Base-by-base conservation (phyloP, 1,140 invertebrate genomes). In the Trichonephila inaurata region DNA sequence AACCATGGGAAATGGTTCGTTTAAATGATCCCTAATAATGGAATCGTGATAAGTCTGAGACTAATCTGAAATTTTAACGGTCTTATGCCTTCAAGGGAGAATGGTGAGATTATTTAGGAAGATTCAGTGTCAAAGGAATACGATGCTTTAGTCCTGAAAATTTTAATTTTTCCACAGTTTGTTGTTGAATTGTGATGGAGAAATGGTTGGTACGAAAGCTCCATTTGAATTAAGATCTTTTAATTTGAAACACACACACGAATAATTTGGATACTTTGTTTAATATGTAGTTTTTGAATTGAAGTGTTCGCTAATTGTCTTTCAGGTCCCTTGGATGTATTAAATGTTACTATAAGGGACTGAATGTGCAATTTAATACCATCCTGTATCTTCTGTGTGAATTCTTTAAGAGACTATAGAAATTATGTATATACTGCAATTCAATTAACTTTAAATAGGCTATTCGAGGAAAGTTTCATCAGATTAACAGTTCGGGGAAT, bases 11-110 rank as follows among this genome's bases (percentile, higher is more conserved):
- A 77, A 77, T 77, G 72, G 24, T 40, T 77, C 72, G 72, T 77
- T 77, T 77, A 77, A 77, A 77, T 77, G 72, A 18, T 33, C 24
- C 18, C 72, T 77, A 77, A 33, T 77, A 77, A 77, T 33, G 28
- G 72, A 33, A 19, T 28, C 72, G 28, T 77, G 72, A 77, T 77
- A 77, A 77, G 72, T 77, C 72, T 77, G 33, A 77, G 18, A 28
- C 24, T 77, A 77, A 77, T 77, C 72, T 77, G 12, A 77, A 77
- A 77, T 77, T 77, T 77, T 77, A 77, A 77, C 72, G 72, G 33
- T 77, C 28, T 77, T 40, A 7, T 77, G 72, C 72, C 72, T 77
- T 77, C 33, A 77, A 77, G 72, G 24, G 33, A 28, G 24, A 77
- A 40, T 2, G 33, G 33, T 40, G 33, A 72, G 28, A 72, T 72